A percentile compares a stretch with the other conserved stretches of the same genome.
These are phyloP conservation scores for Metaphire vulgaris DNA, from an alignment of 1,140 invertebrate genomes.

Conservation along the genomic window DNA sequence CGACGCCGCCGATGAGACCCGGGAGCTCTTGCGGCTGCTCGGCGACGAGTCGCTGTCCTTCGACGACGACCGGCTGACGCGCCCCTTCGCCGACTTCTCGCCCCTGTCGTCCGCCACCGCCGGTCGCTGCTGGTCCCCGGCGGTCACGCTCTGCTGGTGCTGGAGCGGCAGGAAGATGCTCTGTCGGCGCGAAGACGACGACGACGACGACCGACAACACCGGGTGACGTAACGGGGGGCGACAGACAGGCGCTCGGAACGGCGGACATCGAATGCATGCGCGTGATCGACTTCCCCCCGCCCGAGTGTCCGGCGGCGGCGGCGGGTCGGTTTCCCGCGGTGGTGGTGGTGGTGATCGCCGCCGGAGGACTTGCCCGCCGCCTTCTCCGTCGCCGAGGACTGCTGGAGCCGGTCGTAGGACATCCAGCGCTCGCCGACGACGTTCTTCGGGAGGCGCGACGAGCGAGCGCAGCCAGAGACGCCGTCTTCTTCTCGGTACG, in stretches of 20 bases:
- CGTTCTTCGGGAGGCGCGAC: neutral
- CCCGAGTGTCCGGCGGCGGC: neutral
- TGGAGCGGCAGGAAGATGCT: neutral
- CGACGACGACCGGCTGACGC: neutral
- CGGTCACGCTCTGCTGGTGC: neutral
- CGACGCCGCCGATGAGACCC: neutral
- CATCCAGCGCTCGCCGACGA: neutral
- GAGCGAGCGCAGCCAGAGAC: neutral
- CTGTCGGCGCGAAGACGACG: too few relatives aligned
- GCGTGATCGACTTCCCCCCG: neutral
- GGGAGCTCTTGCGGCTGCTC: neutral
- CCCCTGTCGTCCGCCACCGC: too few relatives aligned
- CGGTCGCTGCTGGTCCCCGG: neutral
- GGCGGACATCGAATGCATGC: neutral
- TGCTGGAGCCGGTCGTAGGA: neutral
- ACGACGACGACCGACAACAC: neutral
- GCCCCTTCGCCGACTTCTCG: neutral
- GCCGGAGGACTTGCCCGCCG: too few relatives aligned
- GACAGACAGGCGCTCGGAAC: neutral
- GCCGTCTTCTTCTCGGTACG: neutral
- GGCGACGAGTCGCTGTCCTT: neutral
- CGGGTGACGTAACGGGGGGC: too few relatives aligned
- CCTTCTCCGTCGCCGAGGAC: neutral
- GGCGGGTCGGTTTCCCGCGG: neutral
- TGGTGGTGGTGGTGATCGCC: neutral